Evolutionary conservation across 2,113 vertebrate genomes (phyloP).

Genomic region (Suricata suricatta): DNA sequence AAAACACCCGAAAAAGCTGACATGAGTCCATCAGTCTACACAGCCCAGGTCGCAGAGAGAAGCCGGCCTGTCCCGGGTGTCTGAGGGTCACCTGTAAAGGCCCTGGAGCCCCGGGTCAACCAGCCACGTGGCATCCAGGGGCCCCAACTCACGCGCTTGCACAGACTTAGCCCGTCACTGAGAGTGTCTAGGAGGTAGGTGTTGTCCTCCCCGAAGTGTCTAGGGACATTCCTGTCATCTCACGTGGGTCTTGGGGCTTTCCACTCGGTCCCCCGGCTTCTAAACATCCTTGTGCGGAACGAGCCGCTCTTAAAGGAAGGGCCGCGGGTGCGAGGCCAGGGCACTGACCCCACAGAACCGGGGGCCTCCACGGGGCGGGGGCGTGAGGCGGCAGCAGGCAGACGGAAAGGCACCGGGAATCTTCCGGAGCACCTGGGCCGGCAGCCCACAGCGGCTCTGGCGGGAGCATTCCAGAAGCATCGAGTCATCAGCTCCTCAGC

Average conservation of each 20-base stretch:
- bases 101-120: rapidly evolving
- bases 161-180: rapidly evolving
- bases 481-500: not conserved
- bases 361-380: rapidly evolving
- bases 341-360: too few species aligned
- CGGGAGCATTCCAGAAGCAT: rapidly evolving
- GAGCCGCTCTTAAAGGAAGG: not conserved
- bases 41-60: not conserved
- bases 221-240: rapidly evolving
- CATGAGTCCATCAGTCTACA: not conserved
- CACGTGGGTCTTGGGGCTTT: too few species aligned
- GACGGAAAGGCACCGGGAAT: rapidly evolving
- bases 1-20: too few species aligned
- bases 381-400: rapidly evolving
- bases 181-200: not conserved
- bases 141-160: rapidly evolving
- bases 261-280: not conserved
- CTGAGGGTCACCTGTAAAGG: rapidly evolving
- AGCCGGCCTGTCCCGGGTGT: rapidly evolving
- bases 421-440: not conserved
- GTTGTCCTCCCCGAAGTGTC: rapidly evolving
- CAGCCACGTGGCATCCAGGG: rapidly evolving
- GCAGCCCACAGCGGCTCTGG: rapidly evolving
- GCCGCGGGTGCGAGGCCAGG: rapidly evolving
- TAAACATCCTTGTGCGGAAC: too few species aligned